Conservation (phyloP, 2,888 invertebrate genomes). For the Poecilobothrus nobilitatus region DNA sequence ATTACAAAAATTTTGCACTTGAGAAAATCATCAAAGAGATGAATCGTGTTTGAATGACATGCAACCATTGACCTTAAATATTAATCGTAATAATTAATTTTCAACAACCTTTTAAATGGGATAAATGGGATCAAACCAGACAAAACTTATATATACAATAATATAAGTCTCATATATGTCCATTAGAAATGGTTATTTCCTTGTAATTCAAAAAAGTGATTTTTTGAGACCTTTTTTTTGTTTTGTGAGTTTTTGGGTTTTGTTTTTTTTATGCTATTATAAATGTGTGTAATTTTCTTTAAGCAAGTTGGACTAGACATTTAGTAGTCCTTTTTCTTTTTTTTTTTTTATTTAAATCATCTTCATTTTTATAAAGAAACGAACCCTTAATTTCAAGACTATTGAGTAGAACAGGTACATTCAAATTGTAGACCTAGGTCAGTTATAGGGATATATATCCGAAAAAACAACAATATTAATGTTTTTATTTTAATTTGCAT, state of each 20-base stretch:
- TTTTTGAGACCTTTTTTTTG: background rate
- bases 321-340: background rate
- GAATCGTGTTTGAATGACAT: slow-evolving; percentile 4
- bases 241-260: too few relatives aligned
- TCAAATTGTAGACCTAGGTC: background rate
- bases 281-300: too few relatives aligned
- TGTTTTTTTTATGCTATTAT: too few relatives aligned
- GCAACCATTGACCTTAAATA: background rate
- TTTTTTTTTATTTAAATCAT: background rate
- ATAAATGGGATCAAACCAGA: background rate
- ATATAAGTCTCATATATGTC: background rate
- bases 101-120: too few relatives aligned
- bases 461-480: background rate
- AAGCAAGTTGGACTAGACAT: too few relatives aligned
- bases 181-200: background rate
- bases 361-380: background rate
- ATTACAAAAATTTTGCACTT: background rate
- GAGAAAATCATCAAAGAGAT: background rate
- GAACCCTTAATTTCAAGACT: background rate
- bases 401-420: background rate
- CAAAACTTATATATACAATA: background rate
- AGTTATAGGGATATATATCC: background rate
- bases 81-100: background rate
- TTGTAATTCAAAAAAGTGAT: background rate
- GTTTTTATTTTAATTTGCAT: background rate